A percentile compares a stretch with the other conserved stretches of the same genome.
These are phyloP conservation scores for Drosophila siamana DNA, from an alignment of 2,888 invertebrate genomes.

Conservation along the genomic window DNA sequence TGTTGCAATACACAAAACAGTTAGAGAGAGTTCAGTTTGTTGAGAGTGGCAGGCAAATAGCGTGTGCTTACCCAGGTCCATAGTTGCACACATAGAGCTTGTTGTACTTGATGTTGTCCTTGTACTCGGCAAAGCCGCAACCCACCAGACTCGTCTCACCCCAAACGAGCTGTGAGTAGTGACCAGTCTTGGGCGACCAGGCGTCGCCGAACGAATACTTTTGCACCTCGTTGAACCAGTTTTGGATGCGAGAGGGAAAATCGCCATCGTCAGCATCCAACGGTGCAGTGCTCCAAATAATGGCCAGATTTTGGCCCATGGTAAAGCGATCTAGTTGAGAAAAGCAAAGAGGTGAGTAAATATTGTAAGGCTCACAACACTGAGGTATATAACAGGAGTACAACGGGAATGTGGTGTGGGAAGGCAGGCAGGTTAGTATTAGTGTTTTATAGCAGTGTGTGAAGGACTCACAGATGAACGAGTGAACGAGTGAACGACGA, in stretches of 20 bases:
- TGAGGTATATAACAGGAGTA: not conserved
- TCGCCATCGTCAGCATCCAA: constrained; percentile 88
- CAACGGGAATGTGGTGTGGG: not conserved
- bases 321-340: constrained; percentile 88
- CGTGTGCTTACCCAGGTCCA: constrained; percentile 89
- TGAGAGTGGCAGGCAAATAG: not conserved
- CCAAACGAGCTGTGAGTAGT: constrained; percentile 96
- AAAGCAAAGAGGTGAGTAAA: not conserved
- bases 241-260: constrained; percentile 91
- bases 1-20: constrained; percentile 40
- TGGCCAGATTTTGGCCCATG: constrained; percentile 94
- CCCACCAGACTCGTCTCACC: constrained; percentile 93
- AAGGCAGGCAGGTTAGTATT: constrained; percentile 67
- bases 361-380: not conserved
- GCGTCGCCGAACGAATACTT: constrained; percentile 88
- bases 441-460: constrained; percentile 62
- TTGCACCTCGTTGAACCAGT: constrained; percentile 93
- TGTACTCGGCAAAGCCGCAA: constrained; percentile 94
- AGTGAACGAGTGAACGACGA: constrained; percentile 10
- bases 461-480: constrained; percentile 21
- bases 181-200: constrained; percentile 90
- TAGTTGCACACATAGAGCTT: constrained; percentile 95
- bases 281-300: constrained; percentile 91
- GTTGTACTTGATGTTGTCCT: constrained; percentile 91
- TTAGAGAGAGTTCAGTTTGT: not conserved